Conservation (phyloP, 2,113 vertebrate genomes). For the Varanus komodoensis region DNA sequence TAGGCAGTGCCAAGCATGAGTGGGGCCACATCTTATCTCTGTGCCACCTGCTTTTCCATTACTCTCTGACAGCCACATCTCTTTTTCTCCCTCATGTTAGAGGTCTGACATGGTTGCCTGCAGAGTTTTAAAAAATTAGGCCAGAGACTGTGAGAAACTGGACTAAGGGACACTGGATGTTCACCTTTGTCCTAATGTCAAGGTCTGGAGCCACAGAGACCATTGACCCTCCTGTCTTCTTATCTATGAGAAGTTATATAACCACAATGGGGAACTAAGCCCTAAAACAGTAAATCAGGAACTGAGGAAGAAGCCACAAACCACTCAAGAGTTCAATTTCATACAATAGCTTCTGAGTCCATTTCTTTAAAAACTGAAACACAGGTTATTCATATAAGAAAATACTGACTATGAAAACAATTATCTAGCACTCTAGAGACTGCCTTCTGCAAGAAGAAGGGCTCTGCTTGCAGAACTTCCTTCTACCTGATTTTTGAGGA, state of each 20-base stretch:
- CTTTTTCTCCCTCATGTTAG: background rate
- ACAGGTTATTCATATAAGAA: conserved; percentile 23
- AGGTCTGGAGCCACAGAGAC: background rate
- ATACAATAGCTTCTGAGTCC: conserved; percentile 18
- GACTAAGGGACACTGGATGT: background rate
- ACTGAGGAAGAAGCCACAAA: conserved; percentile 57
- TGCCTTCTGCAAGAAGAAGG: no score
- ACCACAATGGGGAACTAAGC: conserved; percentile 44
- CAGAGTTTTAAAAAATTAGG: background rate
- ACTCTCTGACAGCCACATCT: background rate
- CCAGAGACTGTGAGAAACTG: background rate
- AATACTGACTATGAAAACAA: background rate
- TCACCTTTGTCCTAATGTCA: background rate
- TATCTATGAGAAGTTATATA: background rate
- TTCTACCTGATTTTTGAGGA: no score
- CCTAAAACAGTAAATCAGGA: conserved; percentile 38
- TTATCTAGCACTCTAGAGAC: background rate
- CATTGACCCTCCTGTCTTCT: background rate
- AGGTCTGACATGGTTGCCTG: background rate
- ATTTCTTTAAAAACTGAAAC: conserved; percentile 38
- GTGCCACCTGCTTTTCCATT: background rate
- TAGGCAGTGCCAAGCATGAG: background rate
- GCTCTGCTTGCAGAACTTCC: no score
- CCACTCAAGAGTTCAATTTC: conserved; percentile 45
- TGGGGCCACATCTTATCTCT: background rate